Percentiles rank a stretch among this genome's conserved stretches.
Conservation (phyloP, 2,888 invertebrate species). For the Exocentrus adspersus region DNA sequence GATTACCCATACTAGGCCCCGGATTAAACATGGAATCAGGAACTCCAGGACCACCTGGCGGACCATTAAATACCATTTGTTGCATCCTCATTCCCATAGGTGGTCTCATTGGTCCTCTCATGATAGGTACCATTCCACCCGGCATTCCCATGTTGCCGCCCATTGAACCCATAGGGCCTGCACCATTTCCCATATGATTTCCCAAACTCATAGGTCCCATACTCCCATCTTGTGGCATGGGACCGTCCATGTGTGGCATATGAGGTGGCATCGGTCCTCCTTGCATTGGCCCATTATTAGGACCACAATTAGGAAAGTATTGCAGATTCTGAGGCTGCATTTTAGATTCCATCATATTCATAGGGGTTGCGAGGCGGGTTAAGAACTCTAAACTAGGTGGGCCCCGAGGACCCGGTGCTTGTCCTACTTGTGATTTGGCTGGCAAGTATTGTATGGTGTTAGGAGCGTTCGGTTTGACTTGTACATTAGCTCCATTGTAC, state of each 20-base stretch:
- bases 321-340: slow-evolving; percentile 76
- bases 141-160: slow-evolving; percentile 63
- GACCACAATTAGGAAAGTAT: slow-evolving; percentile 76
- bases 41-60: slow-evolving; percentile 56
- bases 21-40: slow-evolving; percentile 57
- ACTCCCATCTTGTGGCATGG: slow-evolving; percentile 59
- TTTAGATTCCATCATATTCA: slow-evolving; percentile 76
- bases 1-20: slow-evolving; percentile 61
- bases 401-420: slow-evolving; percentile 81
- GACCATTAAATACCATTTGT: slow-evolving; percentile 60
- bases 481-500: slow-evolving; percentile 83
- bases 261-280: slow-evolving; percentile 62
- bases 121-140: slow-evolving; percentile 62
- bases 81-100: slow-evolving; percentile 62
- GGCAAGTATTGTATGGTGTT: slow-evolving; percentile 99
- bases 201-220: slow-evolving; percentile 66
- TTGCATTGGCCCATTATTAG: slow-evolving; percentile 65
- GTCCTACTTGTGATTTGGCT: slow-evolving; percentile 86
- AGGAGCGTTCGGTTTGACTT: slow-evolving; percentile 95
- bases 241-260: slow-evolving; percentile 64
- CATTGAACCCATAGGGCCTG: slow-evolving; percentile 56
- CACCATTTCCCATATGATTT: slow-evolving; percentile 60
- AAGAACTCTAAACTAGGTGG: slow-evolving; percentile 91
- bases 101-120: slow-evolving; percentile 61
- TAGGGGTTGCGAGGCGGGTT: slow-evolving; percentile 87